phyloP scores from a whole-genome alignment of 2,113 vertebrate species.

The Microcebus ravelobensis region DNA sequence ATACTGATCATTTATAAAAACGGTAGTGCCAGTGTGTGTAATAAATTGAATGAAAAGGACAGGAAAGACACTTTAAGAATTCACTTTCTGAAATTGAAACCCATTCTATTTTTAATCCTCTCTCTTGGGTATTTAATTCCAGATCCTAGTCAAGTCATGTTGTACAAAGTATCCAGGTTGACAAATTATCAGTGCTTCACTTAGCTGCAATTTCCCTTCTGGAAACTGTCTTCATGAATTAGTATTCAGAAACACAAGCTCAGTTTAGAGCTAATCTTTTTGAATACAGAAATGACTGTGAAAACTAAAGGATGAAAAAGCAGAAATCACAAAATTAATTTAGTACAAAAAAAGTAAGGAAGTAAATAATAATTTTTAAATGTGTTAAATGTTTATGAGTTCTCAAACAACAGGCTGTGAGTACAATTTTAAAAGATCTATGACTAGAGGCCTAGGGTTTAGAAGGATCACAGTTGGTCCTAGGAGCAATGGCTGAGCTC shows the following conservation, averaged over 20 bases:
- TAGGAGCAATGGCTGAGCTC: fast-evolving
- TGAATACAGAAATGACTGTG: not conserved
- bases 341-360: conserved; percentile 2
- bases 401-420: not conserved
- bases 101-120: conserved; percentile 66
- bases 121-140: conserved; percentile 42
- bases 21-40: not conserved
- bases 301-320: conserved; percentile 22
- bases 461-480: not conserved
- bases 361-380: not conserved
- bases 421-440: not conserved
- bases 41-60: conserved; percentile 54
- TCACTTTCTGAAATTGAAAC: conserved; percentile 58
- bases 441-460: not conserved
- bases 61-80: conserved; percentile 56
- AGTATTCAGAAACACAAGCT: conserved; percentile 34
- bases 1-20: conserved; percentile 35
- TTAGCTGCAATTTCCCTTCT: conserved; percentile 52
- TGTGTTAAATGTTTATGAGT: not conserved
- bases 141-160: conserved; percentile 54
- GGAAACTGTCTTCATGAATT: conserved; percentile 25
- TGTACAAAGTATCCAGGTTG: conserved; percentile 39
- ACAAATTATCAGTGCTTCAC: conserved; percentile 55
- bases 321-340: conserved; percentile 11
- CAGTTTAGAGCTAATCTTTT: not conserved